Evolutionary conservation across 2,888 invertebrate genomes (phyloP).

Genomic region (Pterostichus niger): DNA sequence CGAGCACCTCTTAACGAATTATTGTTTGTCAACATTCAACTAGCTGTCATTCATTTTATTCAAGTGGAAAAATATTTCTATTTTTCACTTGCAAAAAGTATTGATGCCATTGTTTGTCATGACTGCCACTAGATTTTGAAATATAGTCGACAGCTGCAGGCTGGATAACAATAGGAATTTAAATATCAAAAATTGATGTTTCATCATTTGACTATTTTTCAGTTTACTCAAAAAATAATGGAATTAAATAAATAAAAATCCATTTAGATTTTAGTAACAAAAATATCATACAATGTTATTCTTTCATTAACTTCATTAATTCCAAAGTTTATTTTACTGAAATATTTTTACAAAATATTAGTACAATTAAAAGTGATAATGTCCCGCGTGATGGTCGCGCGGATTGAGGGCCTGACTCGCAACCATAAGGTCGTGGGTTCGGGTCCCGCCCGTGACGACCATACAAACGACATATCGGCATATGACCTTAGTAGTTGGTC

Average conservation of each 20-base stretch:
- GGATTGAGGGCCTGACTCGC: no score
- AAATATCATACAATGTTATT: conserved; percentile 27
- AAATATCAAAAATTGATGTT: conserved; percentile 33
- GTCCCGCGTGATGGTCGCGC: no score
- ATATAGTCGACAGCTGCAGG: background rate
- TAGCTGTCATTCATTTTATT: background rate
- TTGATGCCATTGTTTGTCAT: conserved; percentile 16
- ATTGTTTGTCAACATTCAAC: conserved; percentile 2
- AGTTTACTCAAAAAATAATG: background rate
- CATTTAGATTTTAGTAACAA: conserved; percentile 18
- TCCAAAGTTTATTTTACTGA: background rate
- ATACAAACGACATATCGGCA: no score
- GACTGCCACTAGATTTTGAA: conserved; percentile 18
- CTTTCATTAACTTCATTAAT: conserved; percentile 10
- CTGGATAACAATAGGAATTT: conserved; percentile 26
- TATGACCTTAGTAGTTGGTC: no score
- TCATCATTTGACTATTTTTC: background rate
- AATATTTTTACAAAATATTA: conserved; percentile 30
- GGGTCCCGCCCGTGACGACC: no score
- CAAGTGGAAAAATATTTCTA: conserved; percentile 3
- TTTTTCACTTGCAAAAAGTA: conserved; percentile 13
- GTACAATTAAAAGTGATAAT: no score
- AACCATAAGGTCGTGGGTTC: no score
- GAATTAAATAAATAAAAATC: conserved; percentile 18
- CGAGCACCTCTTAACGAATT: background rate